These are phyloP conservation scores for Parotocinclus haroldoi DNA, from an alignment of 2,797 vertebrate species.

Conservation along the genomic window DNA sequence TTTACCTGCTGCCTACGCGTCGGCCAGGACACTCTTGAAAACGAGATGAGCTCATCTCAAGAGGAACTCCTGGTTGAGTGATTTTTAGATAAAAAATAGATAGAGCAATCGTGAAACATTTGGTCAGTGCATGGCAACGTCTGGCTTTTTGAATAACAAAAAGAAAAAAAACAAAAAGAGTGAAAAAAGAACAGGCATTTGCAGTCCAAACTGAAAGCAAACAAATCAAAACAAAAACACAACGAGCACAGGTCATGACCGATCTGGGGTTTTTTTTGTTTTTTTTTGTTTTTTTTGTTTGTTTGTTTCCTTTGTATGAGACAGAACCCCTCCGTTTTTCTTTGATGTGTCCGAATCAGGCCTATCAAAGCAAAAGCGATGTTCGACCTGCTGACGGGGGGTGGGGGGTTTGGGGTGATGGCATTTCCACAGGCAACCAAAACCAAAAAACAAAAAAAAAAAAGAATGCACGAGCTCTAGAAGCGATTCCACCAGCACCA, in stretches of 20 bases:
- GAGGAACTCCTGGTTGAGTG: conserved; percentile 84
- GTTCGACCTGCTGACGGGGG: no score
- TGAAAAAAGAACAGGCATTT: conserved; percentile 58
- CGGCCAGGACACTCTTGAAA: conserved; percentile 85
- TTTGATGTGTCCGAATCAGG: conserved; percentile 57
- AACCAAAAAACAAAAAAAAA: background rate
- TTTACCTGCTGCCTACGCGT: conserved; percentile 84
- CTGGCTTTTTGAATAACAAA: conserved; percentile 54
- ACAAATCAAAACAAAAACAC: conserved; percentile 57
- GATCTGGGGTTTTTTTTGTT: no score
- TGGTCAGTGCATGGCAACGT: conserved; percentile 74
- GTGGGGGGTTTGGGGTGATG: background rate
- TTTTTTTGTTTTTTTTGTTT: no score
- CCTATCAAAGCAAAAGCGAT: conserved; percentile 16
- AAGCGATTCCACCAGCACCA: conserved; percentile 41
- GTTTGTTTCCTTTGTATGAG: conserved; percentile 76
- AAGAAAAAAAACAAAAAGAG: no score
- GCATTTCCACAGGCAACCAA: conserved; percentile 7
- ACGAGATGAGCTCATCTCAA: conserved; percentile 87
- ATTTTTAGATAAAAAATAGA: conserved; percentile 74
- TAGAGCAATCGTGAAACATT: conserved; percentile 78
- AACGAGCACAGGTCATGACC: conserved; percentile 80
- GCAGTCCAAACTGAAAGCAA: conserved; percentile 67
- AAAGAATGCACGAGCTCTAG: background rate
- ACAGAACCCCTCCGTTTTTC: conserved; percentile 72